These are phyloP conservation scores for Sarcophaga subvicina DNA, from an alignment of 2,888 invertebrate genomes.

Conservation along the genomic window DNA sequence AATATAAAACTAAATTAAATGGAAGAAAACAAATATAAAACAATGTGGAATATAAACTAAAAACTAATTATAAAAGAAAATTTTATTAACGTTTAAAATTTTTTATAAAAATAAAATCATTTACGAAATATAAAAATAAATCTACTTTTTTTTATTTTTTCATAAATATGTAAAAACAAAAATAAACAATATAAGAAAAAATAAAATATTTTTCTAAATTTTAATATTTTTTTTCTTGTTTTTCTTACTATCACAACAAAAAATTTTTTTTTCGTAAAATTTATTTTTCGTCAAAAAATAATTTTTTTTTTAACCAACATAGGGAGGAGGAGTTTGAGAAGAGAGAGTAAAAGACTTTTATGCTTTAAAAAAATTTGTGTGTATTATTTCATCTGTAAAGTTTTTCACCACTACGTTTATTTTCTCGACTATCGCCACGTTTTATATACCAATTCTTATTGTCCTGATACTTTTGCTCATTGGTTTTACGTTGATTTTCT, in stretches of 20 bases:
- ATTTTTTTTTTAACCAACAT: neutral
- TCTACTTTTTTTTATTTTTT: neutral
- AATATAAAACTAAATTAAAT: neutral
- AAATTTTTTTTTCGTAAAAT: slow-evolving; percentile 7
- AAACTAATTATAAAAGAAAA: slow-evolving; percentile 15
- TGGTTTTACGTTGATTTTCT: slow-evolving; percentile 74
- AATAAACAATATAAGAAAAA: neutral
- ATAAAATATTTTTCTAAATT: neutral
- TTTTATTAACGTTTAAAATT: slow-evolving; percentile 20
- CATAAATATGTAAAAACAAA: slow-evolving; percentile 2
- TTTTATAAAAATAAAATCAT: slow-evolving; percentile 8
- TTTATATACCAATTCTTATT: slow-evolving; percentile 80
- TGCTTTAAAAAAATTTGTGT: neutral
- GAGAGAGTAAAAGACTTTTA: neutral
- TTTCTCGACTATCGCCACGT: slow-evolving; percentile 77
- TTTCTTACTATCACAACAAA: slow-evolving; percentile 48
- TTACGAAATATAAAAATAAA: too few relatives aligned
- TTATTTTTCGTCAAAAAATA: slow-evolving; percentile 27
- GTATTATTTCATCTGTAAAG: slow-evolving; percentile 57
- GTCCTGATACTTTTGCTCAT: slow-evolving; percentile 73
- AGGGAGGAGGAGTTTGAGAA: neutral
- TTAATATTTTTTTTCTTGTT: neutral
- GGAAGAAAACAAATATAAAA: neutral
- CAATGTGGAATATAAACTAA: neutral
- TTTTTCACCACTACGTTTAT: slow-evolving; percentile 74